A percentile compares a stretch with the other conserved stretches of the same genome.
phyloP scores from a whole-genome alignment of 2,797 vertebrate genomes.

The Anolis apletophallus region DNA sequence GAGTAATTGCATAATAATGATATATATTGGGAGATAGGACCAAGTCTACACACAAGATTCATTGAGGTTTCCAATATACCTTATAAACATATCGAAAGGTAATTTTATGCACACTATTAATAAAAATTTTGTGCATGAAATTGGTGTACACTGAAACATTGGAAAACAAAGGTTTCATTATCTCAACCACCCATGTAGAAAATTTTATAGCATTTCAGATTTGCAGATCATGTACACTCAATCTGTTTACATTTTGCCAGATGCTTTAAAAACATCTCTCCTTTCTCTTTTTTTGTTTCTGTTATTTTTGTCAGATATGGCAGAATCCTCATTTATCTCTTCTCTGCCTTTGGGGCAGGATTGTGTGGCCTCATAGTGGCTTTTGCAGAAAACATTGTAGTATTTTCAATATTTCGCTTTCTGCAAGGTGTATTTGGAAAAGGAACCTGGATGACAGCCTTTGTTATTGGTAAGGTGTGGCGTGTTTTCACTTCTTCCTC shows the following conservation, averaged over 20 bases:
- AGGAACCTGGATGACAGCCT: slow-evolving; percentile 92
- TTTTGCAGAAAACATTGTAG: slow-evolving; percentile 86
- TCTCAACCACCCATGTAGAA: too few relatives aligned
- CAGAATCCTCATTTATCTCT: slow-evolving; percentile 87
- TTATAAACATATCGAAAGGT: too few relatives aligned
- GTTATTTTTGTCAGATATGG: slow-evolving; percentile 84
- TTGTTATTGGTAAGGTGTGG: slow-evolving; percentile 88
- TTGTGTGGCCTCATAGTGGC: slow-evolving; percentile 89
- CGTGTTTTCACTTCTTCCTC: background rate
- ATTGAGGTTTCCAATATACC: too few relatives aligned
- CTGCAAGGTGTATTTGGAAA: slow-evolving; percentile 92
- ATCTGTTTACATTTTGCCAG: background rate
- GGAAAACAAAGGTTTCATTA: too few relatives aligned
- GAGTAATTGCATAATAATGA: too few relatives aligned
- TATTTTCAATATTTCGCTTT: slow-evolving; percentile 90
- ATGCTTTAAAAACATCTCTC: background rate
- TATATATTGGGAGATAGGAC: too few relatives aligned
- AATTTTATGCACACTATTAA: too few relatives aligned
- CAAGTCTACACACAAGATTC: too few relatives aligned
- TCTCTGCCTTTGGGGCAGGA: slow-evolving; percentile 87
- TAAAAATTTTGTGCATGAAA: too few relatives aligned
- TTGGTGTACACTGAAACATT: too few relatives aligned
- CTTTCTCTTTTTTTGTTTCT: slow-evolving; percentile 30
- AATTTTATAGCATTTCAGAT: too few relatives aligned
- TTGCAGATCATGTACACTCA: too few relatives aligned